phyloP scores from a whole-genome alignment of 2,797 vertebrate species.

The Arrhamphus sclerolepis region DNA sequence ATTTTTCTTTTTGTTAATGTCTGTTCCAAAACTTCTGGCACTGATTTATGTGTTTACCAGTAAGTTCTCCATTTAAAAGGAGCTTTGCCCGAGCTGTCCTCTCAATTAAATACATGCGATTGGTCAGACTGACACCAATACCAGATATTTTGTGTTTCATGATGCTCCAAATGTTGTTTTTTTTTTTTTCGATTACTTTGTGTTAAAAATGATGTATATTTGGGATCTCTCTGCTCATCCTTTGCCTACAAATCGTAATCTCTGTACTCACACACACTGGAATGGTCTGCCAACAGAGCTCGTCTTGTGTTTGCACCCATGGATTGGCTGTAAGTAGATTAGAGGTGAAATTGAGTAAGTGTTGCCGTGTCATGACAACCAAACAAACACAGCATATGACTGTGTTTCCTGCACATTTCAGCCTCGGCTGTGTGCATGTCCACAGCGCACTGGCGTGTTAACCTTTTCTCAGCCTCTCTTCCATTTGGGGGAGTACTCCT shows the following conservation, averaged over 20 bases:
- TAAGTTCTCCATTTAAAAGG: neutral
- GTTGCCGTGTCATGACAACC: constrained; percentile 61
- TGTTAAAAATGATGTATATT: neutral
- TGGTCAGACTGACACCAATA: neutral
- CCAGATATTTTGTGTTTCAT: neutral
- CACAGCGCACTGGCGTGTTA: constrained; percentile 8
- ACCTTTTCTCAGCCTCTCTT: constrained; percentile 46
- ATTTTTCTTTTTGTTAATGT: neutral
- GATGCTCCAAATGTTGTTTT: neutral
- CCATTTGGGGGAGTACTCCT: constrained; percentile 29
- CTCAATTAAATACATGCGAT: neutral
- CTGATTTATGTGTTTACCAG: neutral
- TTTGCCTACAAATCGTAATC: neutral
- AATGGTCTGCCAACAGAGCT: constrained; percentile 40
- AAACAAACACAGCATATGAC: constrained; percentile 56
- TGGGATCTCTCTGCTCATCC: neutral
- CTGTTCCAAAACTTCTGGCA: neutral
- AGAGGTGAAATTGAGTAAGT: constrained; percentile 65
- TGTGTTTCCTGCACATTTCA: constrained; percentile 31
- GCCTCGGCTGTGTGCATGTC: neutral
- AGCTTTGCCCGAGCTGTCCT: neutral
- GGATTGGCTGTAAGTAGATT: constrained; percentile 59
- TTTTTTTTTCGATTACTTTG: neutral
- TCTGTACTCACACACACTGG: neutral
- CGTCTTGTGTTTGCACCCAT: constrained; percentile 50